Evolutionary conservation across 2,113 vertebrate species (phyloP).

Genomic region (Procavia capensis): DNA sequence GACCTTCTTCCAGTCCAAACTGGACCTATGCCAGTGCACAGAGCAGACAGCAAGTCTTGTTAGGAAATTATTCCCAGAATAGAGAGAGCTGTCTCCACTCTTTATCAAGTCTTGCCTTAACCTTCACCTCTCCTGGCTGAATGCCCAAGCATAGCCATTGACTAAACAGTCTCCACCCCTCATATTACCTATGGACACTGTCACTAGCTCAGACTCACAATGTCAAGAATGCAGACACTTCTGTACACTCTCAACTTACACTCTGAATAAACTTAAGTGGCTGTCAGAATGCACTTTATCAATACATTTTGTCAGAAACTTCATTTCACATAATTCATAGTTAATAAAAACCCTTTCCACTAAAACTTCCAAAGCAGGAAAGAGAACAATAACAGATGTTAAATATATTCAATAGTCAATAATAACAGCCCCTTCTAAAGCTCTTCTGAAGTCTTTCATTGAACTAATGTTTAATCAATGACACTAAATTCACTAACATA

Average conservation of each 20-base stretch:
- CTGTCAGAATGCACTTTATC: constrained; percentile 30
- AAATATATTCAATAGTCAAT: not conserved
- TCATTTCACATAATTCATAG: not conserved
- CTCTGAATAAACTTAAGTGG: constrained; percentile 23
- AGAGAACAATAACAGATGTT: not conserved
- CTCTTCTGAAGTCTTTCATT: constrained; percentile 26
- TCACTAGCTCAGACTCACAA: not conserved
- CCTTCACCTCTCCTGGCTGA: not conserved
- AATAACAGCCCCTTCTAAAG: not conserved
- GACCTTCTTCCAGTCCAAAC: not conserved
- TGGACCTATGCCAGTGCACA: not conserved
- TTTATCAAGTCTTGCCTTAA: not conserved
- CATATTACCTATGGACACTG: not conserved
- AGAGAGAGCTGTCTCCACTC: not conserved
- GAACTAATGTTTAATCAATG: constrained; percentile 36
- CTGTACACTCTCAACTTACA: not conserved
- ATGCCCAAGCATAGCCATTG: accelerated
- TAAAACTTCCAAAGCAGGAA: not conserved
- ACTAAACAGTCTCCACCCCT: not conserved
- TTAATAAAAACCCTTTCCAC: constrained; percentile 13
- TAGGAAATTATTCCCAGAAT: not conserved
- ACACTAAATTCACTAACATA: constrained; percentile 30
- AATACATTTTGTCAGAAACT: not conserved
- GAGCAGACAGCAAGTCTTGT: not conserved
- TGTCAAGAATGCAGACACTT: constrained; percentile 5